Base-by-base conservation (phyloP, 2,888 invertebrate genomes). In the Diaprepes abbreviatus region DNA sequence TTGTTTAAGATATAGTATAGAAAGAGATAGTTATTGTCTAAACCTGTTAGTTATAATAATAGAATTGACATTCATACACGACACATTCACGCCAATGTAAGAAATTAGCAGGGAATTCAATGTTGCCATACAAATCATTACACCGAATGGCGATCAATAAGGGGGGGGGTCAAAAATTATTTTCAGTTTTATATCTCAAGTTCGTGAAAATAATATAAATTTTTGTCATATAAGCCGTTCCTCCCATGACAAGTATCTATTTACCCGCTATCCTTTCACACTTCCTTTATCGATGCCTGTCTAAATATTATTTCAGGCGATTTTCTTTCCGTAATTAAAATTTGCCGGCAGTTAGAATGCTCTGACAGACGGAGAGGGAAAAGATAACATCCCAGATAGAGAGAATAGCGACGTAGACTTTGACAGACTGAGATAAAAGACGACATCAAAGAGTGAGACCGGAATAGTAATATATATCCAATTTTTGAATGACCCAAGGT, bases 221-320 rank as follows among this genome's bases (percentile, higher is more conserved):
- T n/a, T n/a, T n/a, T n/a, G n/a, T n/a, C n/a, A n/a, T n/a, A 24
- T 58, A 66, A 66, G 57, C 65, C 57, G 58, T 50, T 55, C 33
- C 12, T 17, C 28, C 31, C 24, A 14, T 45, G 21, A 19, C 16
- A 33, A 16, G 21, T 38, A 64, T 55, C 40, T 58, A 65, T 69
- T 69, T 66, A 70, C 60, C 66, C 28, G 48, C 66, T 76, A 77
- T 75, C 74, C 73, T 74, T 75, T 76, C 77, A 77, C 75, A 76
- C 78, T 78, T 77, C 73, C 75, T 74, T 79, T 80, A 80, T 81
- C 16, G 43, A n/a, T 31, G 76, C 74, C 79, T 78, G 77, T 76
- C 76, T 71, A 79, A 79, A 79, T 79, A 78, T 79, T 79, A 78
- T 79, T 78, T 79, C 78, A 79, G 79, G 78, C 79, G 75, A 76